Conservation (phyloP, 2,797 vertebrate species). For the Ataeniobius toweri region DNA sequence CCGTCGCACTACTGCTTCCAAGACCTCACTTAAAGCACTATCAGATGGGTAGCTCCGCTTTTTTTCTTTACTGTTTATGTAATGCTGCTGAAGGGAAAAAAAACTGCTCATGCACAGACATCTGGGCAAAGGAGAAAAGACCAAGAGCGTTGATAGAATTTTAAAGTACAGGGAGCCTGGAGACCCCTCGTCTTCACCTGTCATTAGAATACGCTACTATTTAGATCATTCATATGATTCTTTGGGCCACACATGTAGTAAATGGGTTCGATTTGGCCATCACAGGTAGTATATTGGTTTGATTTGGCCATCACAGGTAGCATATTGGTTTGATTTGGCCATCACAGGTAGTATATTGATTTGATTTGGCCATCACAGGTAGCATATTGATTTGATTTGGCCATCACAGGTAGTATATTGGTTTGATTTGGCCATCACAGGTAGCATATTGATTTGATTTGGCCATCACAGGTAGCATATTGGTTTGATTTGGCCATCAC, state of each 20-base stretch:
- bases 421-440: too few relatives aligned
- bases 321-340: too few relatives aligned
- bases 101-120: not conserved
- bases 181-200: not conserved
- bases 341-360: too few relatives aligned
- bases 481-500: too few relatives aligned
- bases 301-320: too few relatives aligned
- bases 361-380: too few relatives aligned
- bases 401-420: too few relatives aligned
- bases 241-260: not conserved
- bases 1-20: conserved; percentile 48
- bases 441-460: too few relatives aligned
- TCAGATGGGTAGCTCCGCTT: conserved; percentile 35
- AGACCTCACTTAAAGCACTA: conserved; percentile 25
- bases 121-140: not conserved
- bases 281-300: too few relatives aligned
- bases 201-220: not conserved
- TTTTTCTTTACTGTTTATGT: conserved; percentile 24
- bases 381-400: too few relatives aligned
- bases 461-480: too few relatives aligned
- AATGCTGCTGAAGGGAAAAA: conserved; percentile 4
- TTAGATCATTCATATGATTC: not conserved
- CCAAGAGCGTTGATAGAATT: not conserved
- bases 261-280: not conserved
- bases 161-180: not conserved